Evolutionary conservation across 2,888 invertebrate species (phyloP).

Genomic region (Apotomis betuletana): DNA sequence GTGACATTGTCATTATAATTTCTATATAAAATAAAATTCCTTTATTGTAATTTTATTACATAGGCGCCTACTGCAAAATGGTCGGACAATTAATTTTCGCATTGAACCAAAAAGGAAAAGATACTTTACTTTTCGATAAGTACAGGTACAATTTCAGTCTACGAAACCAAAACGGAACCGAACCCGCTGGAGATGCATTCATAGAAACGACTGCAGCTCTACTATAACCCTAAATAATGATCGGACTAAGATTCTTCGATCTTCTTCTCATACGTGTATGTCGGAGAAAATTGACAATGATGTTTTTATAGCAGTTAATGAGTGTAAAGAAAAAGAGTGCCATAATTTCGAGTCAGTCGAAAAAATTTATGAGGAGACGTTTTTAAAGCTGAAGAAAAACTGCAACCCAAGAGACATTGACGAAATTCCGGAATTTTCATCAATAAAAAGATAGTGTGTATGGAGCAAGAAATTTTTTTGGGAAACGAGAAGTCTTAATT

Average conservation of each 20-base stretch:
- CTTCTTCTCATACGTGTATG: constrained; percentile 24
- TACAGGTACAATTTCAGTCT: constrained; percentile 21
- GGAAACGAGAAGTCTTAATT: constrained; percentile 37
- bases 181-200: constrained; percentile 22
- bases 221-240: constrained; percentile 17
- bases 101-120: too few relatives aligned
- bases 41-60: constrained; percentile 4
- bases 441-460: constrained; percentile 39
- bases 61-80: too few relatives aligned
- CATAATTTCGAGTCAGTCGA: constrained; percentile 13
- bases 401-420: constrained; percentile 26
- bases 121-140: constrained; percentile 1
- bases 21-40: constrained; percentile 6
- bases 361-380: not conserved
- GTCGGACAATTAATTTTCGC: too few relatives aligned
- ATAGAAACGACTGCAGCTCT: constrained; percentile 19
- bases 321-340: constrained; percentile 18
- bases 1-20: constrained; percentile 6
- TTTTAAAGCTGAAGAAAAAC: constrained; percentile 36
- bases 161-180: constrained; percentile 10
- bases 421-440: constrained; percentile 35
- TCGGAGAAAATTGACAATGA: constrained; percentile 21
- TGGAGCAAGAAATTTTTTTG: constrained; percentile 36
- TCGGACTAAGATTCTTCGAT: constrained; percentile 21
- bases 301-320: constrained; percentile 17